Evolutionary conservation across 1,140 invertebrate species (phyloP).

Genomic region (Mya arenaria): DNA sequence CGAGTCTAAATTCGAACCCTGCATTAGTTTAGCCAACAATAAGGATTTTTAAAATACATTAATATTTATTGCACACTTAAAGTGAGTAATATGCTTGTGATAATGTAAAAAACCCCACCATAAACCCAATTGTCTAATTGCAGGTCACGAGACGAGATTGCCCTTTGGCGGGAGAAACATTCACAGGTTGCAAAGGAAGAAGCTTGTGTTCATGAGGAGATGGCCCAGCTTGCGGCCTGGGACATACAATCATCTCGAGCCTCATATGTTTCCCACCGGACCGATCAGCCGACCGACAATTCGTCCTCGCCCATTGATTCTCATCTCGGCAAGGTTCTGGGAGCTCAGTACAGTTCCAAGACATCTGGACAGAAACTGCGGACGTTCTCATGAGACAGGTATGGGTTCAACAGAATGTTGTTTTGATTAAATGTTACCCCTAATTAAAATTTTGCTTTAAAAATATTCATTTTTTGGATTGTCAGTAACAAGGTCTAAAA

Average conservation of each 20-base stretch:
- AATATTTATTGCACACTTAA: too few species aligned
- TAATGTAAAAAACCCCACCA: too few species aligned
- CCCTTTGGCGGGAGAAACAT: constrained; percentile 78
- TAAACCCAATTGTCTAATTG: too few species aligned
- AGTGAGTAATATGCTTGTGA: too few species aligned
- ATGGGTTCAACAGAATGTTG: too few species aligned
- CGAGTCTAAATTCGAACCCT: too few species aligned
- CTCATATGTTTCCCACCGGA: neutral
- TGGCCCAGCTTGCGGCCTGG: constrained; percentile 61
- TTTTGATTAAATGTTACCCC: too few species aligned
- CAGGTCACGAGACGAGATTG: constrained; percentile 76
- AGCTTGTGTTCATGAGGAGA: constrained; percentile 70
- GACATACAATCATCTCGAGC: neutral
- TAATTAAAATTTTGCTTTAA: too few species aligned
- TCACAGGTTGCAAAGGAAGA: constrained; percentile 77
- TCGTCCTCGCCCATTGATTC: constrained; percentile 50
- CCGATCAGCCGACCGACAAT: neutral
- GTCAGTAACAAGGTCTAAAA: too few species aligned
- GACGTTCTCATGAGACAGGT: constrained; percentile 77
- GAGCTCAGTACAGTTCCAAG: constrained; percentile 68
- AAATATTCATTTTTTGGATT: too few species aligned
- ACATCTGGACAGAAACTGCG: constrained; percentile 78
- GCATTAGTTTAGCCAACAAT: too few species aligned
- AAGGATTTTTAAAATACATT: too few species aligned
- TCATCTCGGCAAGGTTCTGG: constrained; percentile 76